These are phyloP conservation scores for Parotocinclus haroldoi DNA, from an alignment of 2,797 vertebrate species.

Conservation along the genomic window DNA sequence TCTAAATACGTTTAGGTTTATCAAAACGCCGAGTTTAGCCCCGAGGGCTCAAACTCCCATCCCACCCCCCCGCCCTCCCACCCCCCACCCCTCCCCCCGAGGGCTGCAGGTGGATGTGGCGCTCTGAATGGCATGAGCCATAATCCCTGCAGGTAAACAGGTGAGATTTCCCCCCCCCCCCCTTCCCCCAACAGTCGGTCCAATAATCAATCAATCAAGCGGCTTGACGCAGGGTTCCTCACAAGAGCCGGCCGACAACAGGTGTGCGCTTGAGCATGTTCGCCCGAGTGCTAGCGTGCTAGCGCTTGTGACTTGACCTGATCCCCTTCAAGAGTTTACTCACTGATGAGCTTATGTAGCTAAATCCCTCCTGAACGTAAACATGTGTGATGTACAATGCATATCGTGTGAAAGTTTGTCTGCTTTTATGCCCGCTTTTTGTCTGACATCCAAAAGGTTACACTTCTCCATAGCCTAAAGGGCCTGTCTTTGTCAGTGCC, in stretches of 20 bases:
- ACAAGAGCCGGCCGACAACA: conserved; percentile 51
- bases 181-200: conserved; percentile 70
- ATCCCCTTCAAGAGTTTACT: conserved; percentile 58
- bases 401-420: conserved; percentile 34
- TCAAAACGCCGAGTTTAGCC: background rate
- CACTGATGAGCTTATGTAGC: conserved; percentile 64
- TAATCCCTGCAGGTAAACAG: conserved; percentile 63
- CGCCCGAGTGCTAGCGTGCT: conserved; percentile 1
- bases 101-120: conserved; percentile 63
- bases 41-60: no score
- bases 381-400: conserved; percentile 37
- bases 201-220: conserved; percentile 63
- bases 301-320: conserved; percentile 26
- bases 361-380: conserved; percentile 59
- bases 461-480: conserved; percentile 52
- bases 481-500: conserved; percentile 58
- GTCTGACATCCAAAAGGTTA: conserved; percentile 33
- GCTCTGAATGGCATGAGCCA: conserved; percentile 30
- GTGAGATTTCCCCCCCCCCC: no score
- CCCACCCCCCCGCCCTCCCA: no score
- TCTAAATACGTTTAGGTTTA: background rate
- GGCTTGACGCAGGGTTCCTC: conserved; percentile 37
- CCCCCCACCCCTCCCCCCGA: conserved; percentile 56
- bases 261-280: conserved; percentile 8
- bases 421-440: conserved; percentile 37